phyloP scores from a whole-genome alignment of 2,113 vertebrate species.

The Clinocottus analis region DNA sequence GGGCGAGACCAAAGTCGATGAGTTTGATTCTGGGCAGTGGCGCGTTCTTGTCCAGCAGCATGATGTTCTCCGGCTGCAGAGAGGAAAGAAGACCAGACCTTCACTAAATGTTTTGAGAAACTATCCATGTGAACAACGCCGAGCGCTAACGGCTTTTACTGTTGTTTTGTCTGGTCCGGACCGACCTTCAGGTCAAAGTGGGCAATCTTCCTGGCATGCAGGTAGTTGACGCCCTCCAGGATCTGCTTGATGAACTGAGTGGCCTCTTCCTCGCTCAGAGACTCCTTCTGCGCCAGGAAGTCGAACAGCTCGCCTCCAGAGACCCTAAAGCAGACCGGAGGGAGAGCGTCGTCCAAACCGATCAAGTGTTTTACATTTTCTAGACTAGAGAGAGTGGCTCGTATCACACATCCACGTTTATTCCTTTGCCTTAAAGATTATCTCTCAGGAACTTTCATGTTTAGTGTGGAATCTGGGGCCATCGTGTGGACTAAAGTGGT shows the following conservation, averaged over 20 bases:
- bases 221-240: constrained; percentile 94
- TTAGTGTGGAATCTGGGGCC: no score
- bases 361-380: no score
- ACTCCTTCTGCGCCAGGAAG: constrained; percentile 97
- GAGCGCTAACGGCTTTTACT: no score
- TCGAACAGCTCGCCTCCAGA: constrained; percentile 97
- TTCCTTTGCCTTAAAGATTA: not conserved
- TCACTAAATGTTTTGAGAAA: no score
- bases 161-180: not conserved
- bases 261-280: constrained; percentile 95
- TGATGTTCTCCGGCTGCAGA: constrained; percentile 96
- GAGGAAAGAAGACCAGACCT: constrained; percentile 39
- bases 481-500: not conserved
- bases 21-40: constrained; percentile 93
- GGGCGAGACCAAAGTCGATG: constrained; percentile 96
- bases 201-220: constrained; percentile 93
- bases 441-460: no score
- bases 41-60: constrained; percentile 94
- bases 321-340: constrained; percentile 84
- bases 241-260: constrained; percentile 98
- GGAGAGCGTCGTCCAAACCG: no score
- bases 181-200: constrained; percentile 97
- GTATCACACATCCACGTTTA: not conserved
- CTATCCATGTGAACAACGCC: no score
- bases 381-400: no score